phyloP scores from a whole-genome alignment of 2,888 invertebrate genomes.

The Ommatoiulus sabulosus region DNA sequence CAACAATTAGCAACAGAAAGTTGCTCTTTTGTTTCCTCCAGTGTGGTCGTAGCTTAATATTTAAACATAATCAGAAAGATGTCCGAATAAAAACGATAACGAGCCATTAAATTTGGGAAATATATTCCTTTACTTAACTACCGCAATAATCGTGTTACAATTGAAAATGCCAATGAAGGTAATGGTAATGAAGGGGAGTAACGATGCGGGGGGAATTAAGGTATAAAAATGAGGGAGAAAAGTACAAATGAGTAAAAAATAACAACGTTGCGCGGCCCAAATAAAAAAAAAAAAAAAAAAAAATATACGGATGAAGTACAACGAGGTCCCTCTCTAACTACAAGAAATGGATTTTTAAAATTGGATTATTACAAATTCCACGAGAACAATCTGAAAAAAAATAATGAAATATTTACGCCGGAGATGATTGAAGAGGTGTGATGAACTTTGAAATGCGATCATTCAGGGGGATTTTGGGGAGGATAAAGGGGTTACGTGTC shows the following conservation, averaged over 20 bases:
- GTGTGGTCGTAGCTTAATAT: too few species aligned
- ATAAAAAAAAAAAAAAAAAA: not conserved
- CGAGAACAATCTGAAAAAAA: constrained; percentile 23
- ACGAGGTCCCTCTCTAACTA: constrained; percentile 12
- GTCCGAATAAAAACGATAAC: not conserved
- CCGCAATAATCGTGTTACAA: constrained; percentile 39
- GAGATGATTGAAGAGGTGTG: not conserved
- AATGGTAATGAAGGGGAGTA: constrained; percentile 29
- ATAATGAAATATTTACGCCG: not conserved
- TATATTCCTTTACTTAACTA: constrained; percentile 43
- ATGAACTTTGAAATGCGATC: not conserved
- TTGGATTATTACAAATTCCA: constrained; percentile 10
- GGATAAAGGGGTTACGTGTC: not conserved
- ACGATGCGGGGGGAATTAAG: not conserved
- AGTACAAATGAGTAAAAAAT: constrained; percentile 10
- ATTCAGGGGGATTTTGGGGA: too few species aligned
- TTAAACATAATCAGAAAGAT: too few species aligned
- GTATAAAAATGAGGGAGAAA: constrained; percentile 18
- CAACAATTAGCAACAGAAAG: too few species aligned
- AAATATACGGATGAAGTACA: not conserved
- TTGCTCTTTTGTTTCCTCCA: too few species aligned
- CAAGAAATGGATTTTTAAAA: not conserved
- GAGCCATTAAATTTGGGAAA: constrained; percentile 35
- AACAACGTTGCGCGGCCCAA: not conserved
- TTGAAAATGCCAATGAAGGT: constrained; percentile 30